Conservation (phyloP, 2,888 invertebrate genomes). For the Platynereis dumerilii region DNA sequence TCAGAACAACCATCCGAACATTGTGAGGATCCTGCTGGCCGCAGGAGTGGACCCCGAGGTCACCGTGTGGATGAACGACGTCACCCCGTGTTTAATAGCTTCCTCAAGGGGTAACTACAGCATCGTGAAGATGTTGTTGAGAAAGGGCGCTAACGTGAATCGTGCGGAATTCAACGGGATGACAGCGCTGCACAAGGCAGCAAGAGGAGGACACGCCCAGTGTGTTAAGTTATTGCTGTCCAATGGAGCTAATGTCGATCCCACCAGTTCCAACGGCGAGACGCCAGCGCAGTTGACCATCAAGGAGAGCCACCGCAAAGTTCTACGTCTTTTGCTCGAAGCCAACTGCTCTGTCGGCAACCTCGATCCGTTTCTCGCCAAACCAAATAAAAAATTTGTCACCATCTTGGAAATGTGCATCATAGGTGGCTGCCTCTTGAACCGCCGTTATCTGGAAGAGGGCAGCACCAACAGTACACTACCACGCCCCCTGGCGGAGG, state of each 20-base stretch:
- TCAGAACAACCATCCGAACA: conserved; percentile 22
- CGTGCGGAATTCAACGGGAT: conserved; percentile 16
- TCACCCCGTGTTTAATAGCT: conserved; percentile 36
- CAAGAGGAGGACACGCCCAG: conserved; percentile 27
- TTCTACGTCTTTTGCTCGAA: conserved; percentile 25
- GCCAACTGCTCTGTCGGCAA: conserved; percentile 39
- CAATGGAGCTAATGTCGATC: conserved; percentile 21
- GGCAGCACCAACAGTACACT: not conserved
- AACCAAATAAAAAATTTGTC: conserved; percentile 23
- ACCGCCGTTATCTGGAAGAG: conserved; percentile 4
- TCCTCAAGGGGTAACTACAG: conserved; percentile 30
- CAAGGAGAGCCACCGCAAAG: conserved; percentile 21
- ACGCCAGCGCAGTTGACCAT: conserved; percentile 34
- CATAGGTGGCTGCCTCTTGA: conserved; percentile 25
- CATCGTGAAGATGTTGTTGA: conserved; percentile 26
- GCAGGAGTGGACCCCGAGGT: conserved; percentile 25
- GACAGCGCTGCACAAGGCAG: conserved; percentile 24
- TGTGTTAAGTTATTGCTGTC: conserved; percentile 29
- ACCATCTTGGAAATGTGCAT: conserved; percentile 29
- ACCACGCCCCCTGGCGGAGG: conserved; percentile 14
- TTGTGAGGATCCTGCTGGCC: conserved; percentile 24
- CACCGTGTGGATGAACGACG: conserved; percentile 31
- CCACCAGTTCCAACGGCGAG: conserved; percentile 19
- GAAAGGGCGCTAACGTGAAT: conserved; percentile 24
- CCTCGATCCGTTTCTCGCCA: conserved; percentile 27